Evolutionary conservation across 2,113 vertebrate genomes (phyloP).

Genomic region (Melanocharis versteri): DNA sequence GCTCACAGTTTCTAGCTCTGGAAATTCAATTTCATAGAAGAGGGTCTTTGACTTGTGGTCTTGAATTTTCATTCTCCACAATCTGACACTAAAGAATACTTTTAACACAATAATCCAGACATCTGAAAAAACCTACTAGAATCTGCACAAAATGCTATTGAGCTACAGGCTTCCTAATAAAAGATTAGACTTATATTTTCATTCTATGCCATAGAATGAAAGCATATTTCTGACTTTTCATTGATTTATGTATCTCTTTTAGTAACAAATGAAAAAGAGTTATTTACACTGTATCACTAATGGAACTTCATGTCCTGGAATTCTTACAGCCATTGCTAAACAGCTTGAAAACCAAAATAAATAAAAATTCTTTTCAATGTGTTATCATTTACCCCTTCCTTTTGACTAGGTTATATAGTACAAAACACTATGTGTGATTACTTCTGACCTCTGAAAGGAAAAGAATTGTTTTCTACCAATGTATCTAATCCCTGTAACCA

Average conservation of each 20-base stretch:
- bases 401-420: background rate
- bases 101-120: background rate
- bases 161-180: background rate
- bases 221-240: background rate
- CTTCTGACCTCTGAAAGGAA: background rate
- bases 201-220: background rate
- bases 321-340: background rate
- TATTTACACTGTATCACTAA: background rate
- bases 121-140: background rate
- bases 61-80: conserved; percentile 1
- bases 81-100: background rate
- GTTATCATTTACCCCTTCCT: background rate
- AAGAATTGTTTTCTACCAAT: background rate
- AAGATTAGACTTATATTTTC: background rate
- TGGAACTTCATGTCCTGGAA: background rate
- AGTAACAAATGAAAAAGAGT: background rate
- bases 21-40: background rate
- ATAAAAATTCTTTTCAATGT: background rate
- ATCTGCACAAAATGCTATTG: background rate
- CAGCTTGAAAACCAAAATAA: background rate
- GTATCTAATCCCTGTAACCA: background rate
- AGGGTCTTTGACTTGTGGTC: background rate
- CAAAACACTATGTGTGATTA: background rate
- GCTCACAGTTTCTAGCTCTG: background rate
- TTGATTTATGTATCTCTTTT: background rate